These are phyloP conservation scores for Hirtodrosophila duncani DNA, from an alignment of 2,888 invertebrate species.

Conservation along the genomic window DNA sequence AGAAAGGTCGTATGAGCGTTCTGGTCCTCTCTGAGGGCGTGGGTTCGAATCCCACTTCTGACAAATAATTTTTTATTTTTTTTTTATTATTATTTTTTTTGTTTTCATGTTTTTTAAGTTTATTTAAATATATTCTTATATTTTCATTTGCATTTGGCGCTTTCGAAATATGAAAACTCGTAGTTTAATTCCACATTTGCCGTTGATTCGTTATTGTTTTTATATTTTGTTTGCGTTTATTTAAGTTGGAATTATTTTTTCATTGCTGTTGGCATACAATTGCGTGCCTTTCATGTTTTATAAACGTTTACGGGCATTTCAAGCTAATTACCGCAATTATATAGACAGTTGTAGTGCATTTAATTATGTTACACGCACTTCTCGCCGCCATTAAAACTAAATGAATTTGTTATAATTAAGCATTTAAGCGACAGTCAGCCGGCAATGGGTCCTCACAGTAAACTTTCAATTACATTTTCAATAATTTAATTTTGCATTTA, in stretches of 20 bases:
- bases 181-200: not conserved
- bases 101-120: not conserved
- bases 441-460: no score
- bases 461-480: slow-evolving; percentile 40
- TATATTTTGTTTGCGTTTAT: slow-evolving; percentile 7
- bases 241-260: slow-evolving; percentile 3
- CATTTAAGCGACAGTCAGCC: slow-evolving; percentile 39
- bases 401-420: slow-evolving; percentile 47
- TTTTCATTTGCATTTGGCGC: not conserved
- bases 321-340: slow-evolving; percentile 44
- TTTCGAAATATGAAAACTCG: not conserved
- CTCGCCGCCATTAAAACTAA: slow-evolving; percentile 23
- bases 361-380: slow-evolving; percentile 46
- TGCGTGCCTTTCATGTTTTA: slow-evolving; percentile 23
- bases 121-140: not conserved
- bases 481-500: slow-evolving; percentile 63
- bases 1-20: slow-evolving; percentile 64
- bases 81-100: slow-evolving; percentile 10
- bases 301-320: slow-evolving; percentile 34
- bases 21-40: slow-evolving; percentile 78
- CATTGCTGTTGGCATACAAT: slow-evolving; percentile 22
- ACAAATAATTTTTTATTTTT: slow-evolving; percentile 50
- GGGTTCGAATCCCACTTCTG: slow-evolving; percentile 78
- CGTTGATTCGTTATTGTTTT: not conserved
- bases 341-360: slow-evolving; percentile 28